Evolutionary conservation across 2,113 vertebrate species (phyloP), one percentile per base, ranked within the genome.

Genomic region (Sinosuthora webbiana): DNA sequence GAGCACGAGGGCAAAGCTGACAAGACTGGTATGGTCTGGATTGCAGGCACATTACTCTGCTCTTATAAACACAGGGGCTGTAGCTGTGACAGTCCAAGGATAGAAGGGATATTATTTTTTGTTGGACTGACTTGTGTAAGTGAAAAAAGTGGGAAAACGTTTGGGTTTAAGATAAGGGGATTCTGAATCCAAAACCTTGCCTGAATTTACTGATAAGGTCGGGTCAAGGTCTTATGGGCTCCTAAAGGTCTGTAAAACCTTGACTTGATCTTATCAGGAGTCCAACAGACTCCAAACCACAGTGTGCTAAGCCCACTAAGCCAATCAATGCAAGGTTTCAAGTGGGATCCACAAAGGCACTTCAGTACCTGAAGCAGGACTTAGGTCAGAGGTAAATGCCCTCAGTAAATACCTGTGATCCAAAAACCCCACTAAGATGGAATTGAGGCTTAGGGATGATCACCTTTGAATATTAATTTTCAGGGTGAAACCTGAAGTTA

Each of bases 11-110:
- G 21, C 59, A 30, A 68, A 85, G 74, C 65, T 71, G 84, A 53
- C 8, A 67, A 64, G 41, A 78, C 23, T 1, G 0, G 21, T 9
- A 27, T 52, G 28, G 49, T 73, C 56, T 42, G 3, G 3, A 13
- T 0, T 41, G 45, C 49, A 80, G 74, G 28, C 44, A 75, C 0
- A 0, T 52, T 68, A 57, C 14, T 14, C 17, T 20, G 39, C 44
- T 75, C 41, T 49, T 50, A 20, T 7, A 77, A 63, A 67, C 15
- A 69, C 33, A 78, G 50, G 27, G 30, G 49, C 62, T 89, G 53
- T 64, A 89, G 76, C 77, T 82, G n/a, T 0, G 1, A 56, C 37
- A 59, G 37, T 50, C 41, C 65, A 73, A 76, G 55, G n/a, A 33
- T 2, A 74, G 45, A 90, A 90, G 18, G 56, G 11, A 11, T 7